Evolutionary conservation across 2,113 vertebrate genomes (phyloP).

Genomic region (Gopherus flavomarginatus): DNA sequence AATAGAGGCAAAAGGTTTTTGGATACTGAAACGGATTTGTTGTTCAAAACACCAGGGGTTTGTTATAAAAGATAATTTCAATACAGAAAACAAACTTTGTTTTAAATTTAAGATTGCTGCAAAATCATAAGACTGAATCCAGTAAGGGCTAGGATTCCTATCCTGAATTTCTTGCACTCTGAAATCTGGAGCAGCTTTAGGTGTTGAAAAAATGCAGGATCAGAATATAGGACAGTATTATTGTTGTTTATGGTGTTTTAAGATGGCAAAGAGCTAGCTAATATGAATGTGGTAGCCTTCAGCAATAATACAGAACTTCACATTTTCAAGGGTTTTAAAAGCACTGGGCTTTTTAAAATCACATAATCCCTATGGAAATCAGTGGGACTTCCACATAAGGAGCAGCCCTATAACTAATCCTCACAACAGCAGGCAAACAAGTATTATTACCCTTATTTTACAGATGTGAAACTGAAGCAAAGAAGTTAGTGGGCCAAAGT

Average conservation of each 20-base stretch:
- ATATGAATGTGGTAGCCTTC: not conserved
- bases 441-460: not conserved
- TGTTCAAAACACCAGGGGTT: not conserved
- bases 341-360: not conserved
- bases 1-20: not conserved
- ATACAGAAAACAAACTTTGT: not conserved
- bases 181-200: rapidly evolving
- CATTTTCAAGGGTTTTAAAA: constrained; percentile 14
- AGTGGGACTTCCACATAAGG: not conserved
- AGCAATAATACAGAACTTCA: not conserved
- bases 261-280: not conserved
- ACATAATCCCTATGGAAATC: not conserved
- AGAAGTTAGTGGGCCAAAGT: rapidly evolving
- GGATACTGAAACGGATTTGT: not conserved
- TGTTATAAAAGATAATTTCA: not conserved
- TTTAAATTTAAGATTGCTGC: not conserved
- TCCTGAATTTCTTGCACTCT: not conserved
- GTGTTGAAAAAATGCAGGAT: not conserved
- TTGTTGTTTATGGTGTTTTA: not conserved
- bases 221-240: not conserved
- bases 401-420: not conserved
- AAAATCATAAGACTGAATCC: not conserved
- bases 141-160: not conserved
- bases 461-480: constrained; percentile 24
- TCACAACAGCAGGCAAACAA: not conserved